Base-by-base conservation (phyloP, 1,140 invertebrate species). In the Drosophila sp. region DNA sequence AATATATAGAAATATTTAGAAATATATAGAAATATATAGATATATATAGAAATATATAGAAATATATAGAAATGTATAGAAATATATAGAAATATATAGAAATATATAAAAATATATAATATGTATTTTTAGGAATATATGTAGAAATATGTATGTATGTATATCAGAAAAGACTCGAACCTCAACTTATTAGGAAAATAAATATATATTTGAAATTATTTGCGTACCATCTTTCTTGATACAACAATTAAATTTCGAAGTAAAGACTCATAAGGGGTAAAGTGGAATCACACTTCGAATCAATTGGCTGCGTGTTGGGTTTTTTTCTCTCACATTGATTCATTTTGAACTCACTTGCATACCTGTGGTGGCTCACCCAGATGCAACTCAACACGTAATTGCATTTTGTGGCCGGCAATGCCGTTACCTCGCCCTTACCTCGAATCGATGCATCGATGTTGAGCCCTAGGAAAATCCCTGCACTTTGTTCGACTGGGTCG, bases 401-500 rank as follows among this genome's bases (percentile, higher is more conserved):
- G 71, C 61, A 70, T 77, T 74, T 77, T 74, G 75, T 66, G 75
- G 60, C 6, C 38, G 17, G n/a, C 10, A 38, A 10, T 44, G 10
- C 38, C 11, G 17, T 8, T 25, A 25, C 32, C 17, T 17, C 27
- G 44, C 3, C 3, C 10, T 17, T 1, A 17, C 3, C 17, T 25
- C 4, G 3, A 25, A 27, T 25, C 56, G 1, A 23, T 35, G 32
- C 2, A 25, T 30, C 3, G 27, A 11, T 55, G 3, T 8, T 17
- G 17, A 17, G 17, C 17, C 17, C 35, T 11, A 11, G 10, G 35
- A 38, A 11, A 56, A 58, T 33, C 33, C 56, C 23, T 1, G 33
- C 32, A 35, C 32, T 23, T 11, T 11, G 29, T 32, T n/a, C 4
- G 29, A 11, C 54, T 23, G 33, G 5, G n/a, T 17, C 17, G n/a